These are phyloP conservation scores for Lontra canadensis DNA, from an alignment of 2,113 vertebrate species.

Conservation along the genomic window DNA sequence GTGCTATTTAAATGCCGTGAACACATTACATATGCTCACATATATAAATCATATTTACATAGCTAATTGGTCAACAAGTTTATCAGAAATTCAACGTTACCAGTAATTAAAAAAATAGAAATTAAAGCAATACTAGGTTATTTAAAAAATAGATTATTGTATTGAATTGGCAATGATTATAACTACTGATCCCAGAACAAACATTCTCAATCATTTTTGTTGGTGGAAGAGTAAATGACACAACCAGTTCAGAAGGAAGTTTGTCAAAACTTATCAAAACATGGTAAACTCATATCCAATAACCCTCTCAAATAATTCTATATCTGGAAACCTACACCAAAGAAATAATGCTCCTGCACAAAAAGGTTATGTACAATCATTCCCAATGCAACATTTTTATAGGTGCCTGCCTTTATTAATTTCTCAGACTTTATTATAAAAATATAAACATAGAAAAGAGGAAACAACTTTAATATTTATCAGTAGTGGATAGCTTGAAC, in stretches of 20 bases:
- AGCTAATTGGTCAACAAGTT: background rate
- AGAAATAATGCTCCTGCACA: background rate
- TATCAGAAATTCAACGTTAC: background rate
- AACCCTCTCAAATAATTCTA: background rate
- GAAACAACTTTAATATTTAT: background rate
- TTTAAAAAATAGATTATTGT: background rate
- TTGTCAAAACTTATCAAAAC: background rate
- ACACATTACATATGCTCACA: background rate
- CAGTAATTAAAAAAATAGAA: slow-evolving; percentile 3
- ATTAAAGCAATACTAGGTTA: background rate
- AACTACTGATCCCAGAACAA: background rate
- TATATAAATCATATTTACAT: background rate
- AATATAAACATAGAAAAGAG: background rate
- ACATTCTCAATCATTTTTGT: background rate
- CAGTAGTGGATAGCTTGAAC: background rate
- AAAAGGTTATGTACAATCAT: background rate
- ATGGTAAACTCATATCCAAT: background rate
- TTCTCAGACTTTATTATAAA: background rate
- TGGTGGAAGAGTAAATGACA: background rate
- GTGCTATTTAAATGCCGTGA: background rate
- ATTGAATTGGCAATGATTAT: background rate
- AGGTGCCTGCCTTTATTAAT: background rate
- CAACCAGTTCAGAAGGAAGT: background rate
- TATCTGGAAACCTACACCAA: background rate
- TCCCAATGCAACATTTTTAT: background rate